Evolutionary conservation across 2,797 vertebrate species (phyloP), one percentile per base, ranked within the genome.

Genomic region (Scomberomorus guttatus): DNA sequence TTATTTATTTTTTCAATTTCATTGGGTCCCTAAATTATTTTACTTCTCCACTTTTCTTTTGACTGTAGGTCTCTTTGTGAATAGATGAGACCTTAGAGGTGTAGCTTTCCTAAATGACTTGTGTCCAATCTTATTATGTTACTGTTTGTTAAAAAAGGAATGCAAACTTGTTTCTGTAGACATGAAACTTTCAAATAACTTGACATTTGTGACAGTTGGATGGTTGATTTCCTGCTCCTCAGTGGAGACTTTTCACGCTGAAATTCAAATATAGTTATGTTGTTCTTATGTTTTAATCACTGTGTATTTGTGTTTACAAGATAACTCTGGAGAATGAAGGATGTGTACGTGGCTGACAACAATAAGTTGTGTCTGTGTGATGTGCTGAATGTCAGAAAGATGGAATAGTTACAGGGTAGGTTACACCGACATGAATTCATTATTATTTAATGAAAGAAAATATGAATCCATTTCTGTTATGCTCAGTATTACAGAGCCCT

Each of bases 241-340:
- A 14, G 39, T 42, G 11, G 39, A 13, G 13, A 42, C 10, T 42
- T 29, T 29, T 3, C 29, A 29, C 5, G 3, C 24, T 51, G 24
- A 37, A 52, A 39, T 55, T 46, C 34, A 52, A 44, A 56, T 14
- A 25, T 75, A 50, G 15, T 79, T 77, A 51, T 78, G n/a, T n/a
- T n/a, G n/a, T n/a, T n/a, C n/a, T 75, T 52, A 51, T 34, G 61
- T 69, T 82, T 84, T 63, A 55, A 57, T 70, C 24, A 51, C 67
- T 56, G 34, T 80, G 55, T 71, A 34, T 86, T 75, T 76, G 61
- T 87, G 75, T 92, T 90, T 86, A 77, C 77, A n/a, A n/a, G n/a
- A n/a, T n/a, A n/a, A n/a, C n/a, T n/a, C n/a, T n/a, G n/a, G n/a
- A n/a, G n/a, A n/a, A 81, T 75, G 50, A 89, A 85, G 80, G 71